Base-by-base conservation (phyloP, 2,113 vertebrate genomes). In the Leucopsar rothschildi region DNA sequence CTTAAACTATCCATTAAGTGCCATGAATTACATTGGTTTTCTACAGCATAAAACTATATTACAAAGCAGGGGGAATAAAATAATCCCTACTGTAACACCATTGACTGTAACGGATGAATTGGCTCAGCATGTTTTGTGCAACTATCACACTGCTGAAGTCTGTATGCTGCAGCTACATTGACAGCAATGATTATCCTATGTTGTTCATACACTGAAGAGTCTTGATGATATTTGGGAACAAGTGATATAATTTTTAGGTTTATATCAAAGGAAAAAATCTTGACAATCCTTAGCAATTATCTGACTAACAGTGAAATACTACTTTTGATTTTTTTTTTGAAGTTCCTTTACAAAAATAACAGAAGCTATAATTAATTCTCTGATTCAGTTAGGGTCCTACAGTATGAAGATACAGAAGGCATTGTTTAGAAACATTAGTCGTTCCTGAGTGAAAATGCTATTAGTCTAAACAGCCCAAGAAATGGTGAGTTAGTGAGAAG, bases 1-100 rank as follows among this genome's bases (percentile, higher is more conserved):
- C 68, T 91, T 96, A 95, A 95, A 85, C 82, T 66, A 63, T 91
- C 90, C 82, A 66, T 95, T 95, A 95, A 94, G 68, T 90, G 68
- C 63, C 68, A 84, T 93, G 75, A 96, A 94, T 95, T 88, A 94
- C 59, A 84, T 69, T 84, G 71, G 23, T 94, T 92, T 94, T 88
- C 69, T 79, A 86, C 50, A 69, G 69, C 73, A 82, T 66, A 88
- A 88, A 97, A 73, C 57, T 82, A 8, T 82, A 70, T 90, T 73
- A 80, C 33, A 44, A 82, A 82, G 75, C 55, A 82, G 68, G 39
- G 56, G 47, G 55, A 91, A 90, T 71, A 88, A 92, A 95, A 75
- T 81, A 93, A 93, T 95, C 82, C 75, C 82, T 82, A 63, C 93
- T 79, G 53, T 92, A 94, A 87, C 55, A 70, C 68, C 75, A 63